Evolutionary conservation across 2,888 invertebrate species (phyloP).

Genomic region (Tenthredo scrophulariae): DNA sequence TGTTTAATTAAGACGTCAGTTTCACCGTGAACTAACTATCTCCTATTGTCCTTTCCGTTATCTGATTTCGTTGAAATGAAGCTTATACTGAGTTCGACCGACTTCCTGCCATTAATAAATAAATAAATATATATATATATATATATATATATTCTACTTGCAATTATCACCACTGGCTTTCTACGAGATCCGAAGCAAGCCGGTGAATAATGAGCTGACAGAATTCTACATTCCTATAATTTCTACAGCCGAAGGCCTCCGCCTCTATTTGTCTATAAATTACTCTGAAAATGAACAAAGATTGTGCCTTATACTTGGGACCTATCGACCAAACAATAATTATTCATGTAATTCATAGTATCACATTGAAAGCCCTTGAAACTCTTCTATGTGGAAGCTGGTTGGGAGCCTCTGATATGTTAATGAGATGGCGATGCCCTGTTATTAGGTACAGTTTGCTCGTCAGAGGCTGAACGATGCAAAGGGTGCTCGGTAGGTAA

Average conservation of each 20-base stretch:
- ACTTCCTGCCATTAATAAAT: background rate
- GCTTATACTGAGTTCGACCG: background rate
- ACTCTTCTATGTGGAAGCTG: constrained; percentile 9
- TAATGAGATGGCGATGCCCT: constrained; percentile 53
- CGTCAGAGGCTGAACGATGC: constrained; percentile 54
- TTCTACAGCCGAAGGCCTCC: background rate
- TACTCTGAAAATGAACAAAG: background rate
- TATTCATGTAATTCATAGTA: constrained; percentile 23
- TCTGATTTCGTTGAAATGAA: constrained; percentile 10
- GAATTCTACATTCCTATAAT: constrained; percentile 6
- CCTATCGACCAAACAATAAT: constrained; percentile 24
- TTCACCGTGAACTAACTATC: background rate
- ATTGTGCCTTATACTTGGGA: background rate
- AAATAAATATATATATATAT: background rate
- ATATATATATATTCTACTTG: background rate
- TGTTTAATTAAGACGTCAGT: constrained; percentile 29
- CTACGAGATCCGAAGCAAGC: background rate
- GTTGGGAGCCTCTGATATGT: constrained; percentile 50
- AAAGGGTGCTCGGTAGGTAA: constrained; percentile 51
- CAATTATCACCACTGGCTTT: constrained; percentile 16
- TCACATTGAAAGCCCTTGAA: constrained; percentile 22
- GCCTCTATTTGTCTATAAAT: constrained; percentile 16
- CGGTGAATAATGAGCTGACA: constrained; percentile 6
- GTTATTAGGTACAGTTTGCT: constrained; percentile 53
- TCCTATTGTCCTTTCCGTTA: constrained; percentile 11